Base-by-base conservation (phyloP, 2,888 invertebrate genomes). In the Didymodactylos carnosus region DNA sequence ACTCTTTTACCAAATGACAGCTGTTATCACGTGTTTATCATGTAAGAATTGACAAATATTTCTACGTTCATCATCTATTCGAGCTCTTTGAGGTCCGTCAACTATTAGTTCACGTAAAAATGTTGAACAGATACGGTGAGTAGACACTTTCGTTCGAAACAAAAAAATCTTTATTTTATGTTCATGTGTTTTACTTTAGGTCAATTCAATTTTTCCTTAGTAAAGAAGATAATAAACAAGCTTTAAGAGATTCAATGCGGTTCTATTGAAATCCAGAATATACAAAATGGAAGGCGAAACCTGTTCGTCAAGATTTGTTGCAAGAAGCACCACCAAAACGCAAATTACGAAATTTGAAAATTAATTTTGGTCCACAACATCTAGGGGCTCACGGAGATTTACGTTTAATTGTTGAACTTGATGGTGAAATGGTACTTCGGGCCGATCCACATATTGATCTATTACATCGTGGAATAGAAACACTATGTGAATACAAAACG, bases 401-500 rank as follows among this genome's bases (percentile, higher is more conserved):
- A 72, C 87, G 93, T 76, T 85, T 94, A 39, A 89, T 93, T 1
- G 81, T 94, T 73, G 91, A 92, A 80, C 84, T 94, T 7, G 90
- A 91, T 78, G 91, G 91, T 78, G 93, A 94, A 85, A 87, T 88
- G 14, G 91, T 97, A 0, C 86, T 90, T 74, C 86, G 89, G 27
- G 90, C 93, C 0, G 95, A 95, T 84, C 97, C 97, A 0, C 98
- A 98, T 83, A 94, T 98, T 78, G 98, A 98, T 0, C 87, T 98
- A 0, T 86, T 98, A 29, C 98, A 98, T 85, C 88, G 97, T 39
- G 98, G 92, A 51, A 98, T 97, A 0, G 97, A 98, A 82, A 98
- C 98, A 82, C 86, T 98, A 35, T 95, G 97, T 62, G 97, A 98
- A 83, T 92, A 97, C 84, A 98, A 98, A 85, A 98, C 97, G 0